phyloP scores from a whole-genome alignment of 1,140 invertebrate species.

The Drosophila tropicalis region DNA sequence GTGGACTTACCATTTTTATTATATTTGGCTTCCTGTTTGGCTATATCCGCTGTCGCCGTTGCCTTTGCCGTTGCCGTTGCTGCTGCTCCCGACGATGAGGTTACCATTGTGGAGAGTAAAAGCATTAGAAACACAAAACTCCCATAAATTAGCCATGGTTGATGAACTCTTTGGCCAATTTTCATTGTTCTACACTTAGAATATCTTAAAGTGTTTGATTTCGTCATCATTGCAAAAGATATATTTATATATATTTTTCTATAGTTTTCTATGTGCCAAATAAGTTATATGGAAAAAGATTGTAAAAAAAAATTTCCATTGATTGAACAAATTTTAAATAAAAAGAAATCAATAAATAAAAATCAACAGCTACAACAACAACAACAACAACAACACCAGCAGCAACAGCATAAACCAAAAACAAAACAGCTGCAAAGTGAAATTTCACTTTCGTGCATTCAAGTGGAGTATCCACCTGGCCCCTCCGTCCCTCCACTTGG shows the following conservation, averaged over 20 bases:
- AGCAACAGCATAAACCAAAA: conserved; percentile 6
- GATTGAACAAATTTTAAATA: not conserved
- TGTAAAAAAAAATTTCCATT: not conserved
- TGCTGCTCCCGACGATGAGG: conserved; percentile 9
- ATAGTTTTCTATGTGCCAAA: conserved; percentile 8
- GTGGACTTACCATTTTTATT: conserved; percentile 55
- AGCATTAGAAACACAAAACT: not conserved
- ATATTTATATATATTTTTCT: conserved; percentile 22
- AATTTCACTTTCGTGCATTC: conserved; percentile 70
- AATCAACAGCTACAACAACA: conserved; percentile 27
- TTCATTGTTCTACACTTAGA: conserved; percentile 7
- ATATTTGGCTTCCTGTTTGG: conserved; percentile 60
- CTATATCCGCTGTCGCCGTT: conserved; percentile 33
- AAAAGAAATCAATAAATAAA: conserved; percentile 41
- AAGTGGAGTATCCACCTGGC: too few species aligned
- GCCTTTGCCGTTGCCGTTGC: conserved; percentile 7
- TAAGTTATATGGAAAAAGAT: conserved; percentile 14
- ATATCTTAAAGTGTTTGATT: conserved; percentile 1
- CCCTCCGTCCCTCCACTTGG: too few species aligned
- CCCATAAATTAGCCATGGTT: conserved; percentile 1
- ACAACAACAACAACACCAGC: conserved; percentile 15
- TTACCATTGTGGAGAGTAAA: not conserved
- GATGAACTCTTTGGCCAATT: not conserved
- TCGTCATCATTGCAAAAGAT: not conserved
- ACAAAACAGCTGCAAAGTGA: conserved; percentile 59